Evolutionary conservation across 2,888 invertebrate genomes (phyloP), one percentile per base, ranked within the genome.

Genomic region (Elmis aenea): DNA sequence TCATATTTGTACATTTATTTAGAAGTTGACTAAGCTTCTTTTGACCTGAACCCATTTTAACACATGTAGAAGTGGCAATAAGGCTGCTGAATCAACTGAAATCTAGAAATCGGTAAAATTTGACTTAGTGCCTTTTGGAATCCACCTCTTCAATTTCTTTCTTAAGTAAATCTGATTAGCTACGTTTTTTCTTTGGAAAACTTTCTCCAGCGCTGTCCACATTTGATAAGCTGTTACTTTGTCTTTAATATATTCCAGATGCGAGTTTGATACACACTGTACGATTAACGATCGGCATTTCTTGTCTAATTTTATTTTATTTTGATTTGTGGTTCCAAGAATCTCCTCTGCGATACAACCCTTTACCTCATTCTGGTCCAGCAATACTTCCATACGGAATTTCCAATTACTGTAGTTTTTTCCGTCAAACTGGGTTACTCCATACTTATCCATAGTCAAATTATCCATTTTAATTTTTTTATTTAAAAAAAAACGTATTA

Each of bases 191-290:
- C 48, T 45, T 41, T 52, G 45, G 26, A 53, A 54, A 6, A 45
- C 45, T 2, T 18, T 21, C 45, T 48, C 42, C 12, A 55, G 27
- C 8, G 52, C 50, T 29, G 37, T 42, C 54, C 54, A 54, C 50
- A 56, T 54, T 26, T 46, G 11, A 37, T 31, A 52, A 9, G 48
- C 48, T 22, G 44, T 53, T 5, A 34, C 30, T 38, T 46, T 50
- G 12, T 52, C 51, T 38, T 53, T 54, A 9, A 55, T 31, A 33
- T 48, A 45, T 22, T 57, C 42, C 8, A 55, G 30, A 27, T 55
- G 52, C 5, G 47, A 36, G 28, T 56, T 45, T 10, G 49, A 26
- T 6, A 55, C 38, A 31, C 54, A 47, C 27, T 54, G 50, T 13
- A 54, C 42, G 13, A 56, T 42, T 10, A 54, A 29, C 13, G 43